Percentiles rank a stretch among this genome's conserved stretches.
phyloP scores from a whole-genome alignment of 2,888 invertebrate species.

The Hedychridium roseum region DNA sequence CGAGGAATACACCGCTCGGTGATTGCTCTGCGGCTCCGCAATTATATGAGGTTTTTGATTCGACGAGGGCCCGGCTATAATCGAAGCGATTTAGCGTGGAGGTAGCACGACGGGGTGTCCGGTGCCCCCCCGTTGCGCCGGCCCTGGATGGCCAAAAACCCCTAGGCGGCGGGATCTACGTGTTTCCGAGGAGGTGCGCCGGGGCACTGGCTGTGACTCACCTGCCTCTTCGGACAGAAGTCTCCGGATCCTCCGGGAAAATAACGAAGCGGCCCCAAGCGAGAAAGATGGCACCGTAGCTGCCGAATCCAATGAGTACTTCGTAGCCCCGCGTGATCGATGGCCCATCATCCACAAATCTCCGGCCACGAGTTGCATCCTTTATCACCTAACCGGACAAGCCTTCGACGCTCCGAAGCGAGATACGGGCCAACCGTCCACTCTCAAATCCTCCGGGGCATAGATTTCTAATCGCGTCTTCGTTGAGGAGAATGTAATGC shows the following conservation, averaged over 20 bases:
- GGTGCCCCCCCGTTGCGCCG: constrained; percentile 40
- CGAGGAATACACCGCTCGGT: too few species aligned
- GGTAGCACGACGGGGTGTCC: constrained; percentile 43
- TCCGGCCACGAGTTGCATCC: constrained; percentile 12
- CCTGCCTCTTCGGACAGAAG: constrained; percentile 29
- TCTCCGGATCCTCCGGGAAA: constrained; percentile 23
- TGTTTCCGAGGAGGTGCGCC: too few species aligned
- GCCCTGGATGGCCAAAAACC: constrained; percentile 22
- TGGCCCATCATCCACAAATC: constrained; percentile 16
- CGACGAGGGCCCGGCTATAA: constrained; percentile 36
- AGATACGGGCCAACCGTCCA: not conserved
- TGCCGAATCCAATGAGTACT: constrained; percentile 35
- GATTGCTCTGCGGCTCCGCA: constrained; percentile 37
- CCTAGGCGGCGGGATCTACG: constrained; percentile 3
- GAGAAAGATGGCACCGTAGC: constrained; percentile 37
- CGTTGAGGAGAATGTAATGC: too few species aligned
- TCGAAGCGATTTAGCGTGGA: constrained; percentile 50
- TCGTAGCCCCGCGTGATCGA: constrained; percentile 37
- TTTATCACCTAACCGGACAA: constrained; percentile 24
- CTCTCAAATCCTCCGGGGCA: too few species aligned
- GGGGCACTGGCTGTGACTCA: constrained; percentile 37
- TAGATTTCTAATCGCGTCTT: too few species aligned
- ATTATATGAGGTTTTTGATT: constrained; percentile 48
- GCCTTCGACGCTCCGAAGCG: not conserved
- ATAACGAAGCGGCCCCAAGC: constrained; percentile 6